phyloP scores from a whole-genome alignment of 2,888 invertebrate genomes.

The Antheraea assamensis region DNA sequence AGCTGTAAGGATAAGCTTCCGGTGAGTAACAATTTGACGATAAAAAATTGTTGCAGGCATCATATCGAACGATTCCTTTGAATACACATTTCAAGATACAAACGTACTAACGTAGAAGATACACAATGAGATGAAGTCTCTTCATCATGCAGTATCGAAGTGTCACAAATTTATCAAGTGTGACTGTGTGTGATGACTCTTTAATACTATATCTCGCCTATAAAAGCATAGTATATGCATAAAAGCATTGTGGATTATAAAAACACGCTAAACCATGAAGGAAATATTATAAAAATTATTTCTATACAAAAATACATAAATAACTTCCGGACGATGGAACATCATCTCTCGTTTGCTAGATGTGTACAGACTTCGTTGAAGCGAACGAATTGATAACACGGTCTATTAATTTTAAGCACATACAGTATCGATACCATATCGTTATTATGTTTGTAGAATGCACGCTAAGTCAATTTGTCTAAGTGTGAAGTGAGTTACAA shows the following conservation, averaged over 20 bases:
- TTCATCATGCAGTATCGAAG: no score
- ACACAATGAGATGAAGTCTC: no score
- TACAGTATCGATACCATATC: background rate
- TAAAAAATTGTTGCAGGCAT: no score
- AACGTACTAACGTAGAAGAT: no score
- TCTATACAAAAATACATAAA: conserved; percentile 4
- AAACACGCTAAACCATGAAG: background rate
- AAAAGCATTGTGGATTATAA: background rate
- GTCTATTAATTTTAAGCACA: conserved; percentile 1
- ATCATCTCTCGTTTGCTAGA: background rate
- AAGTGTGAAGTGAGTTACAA: background rate
- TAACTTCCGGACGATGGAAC: conserved; percentile 3
- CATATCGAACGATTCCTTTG: no score
- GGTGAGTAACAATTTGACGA: no score
- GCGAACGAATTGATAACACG: conserved; percentile 9
- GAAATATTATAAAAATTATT: background rate
- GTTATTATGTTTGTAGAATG: background rate
- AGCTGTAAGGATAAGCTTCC: no score
- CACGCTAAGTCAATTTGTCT: background rate
- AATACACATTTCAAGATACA: no score
- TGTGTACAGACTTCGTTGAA: background rate
- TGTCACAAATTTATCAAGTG: no score
- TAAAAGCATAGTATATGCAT: no score
- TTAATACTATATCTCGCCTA: no score
- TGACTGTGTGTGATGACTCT: no score